Evolutionary conservation across 2,888 invertebrate genomes (phyloP), one percentile per base, ranked within the genome.

Genomic region (Odontothrips loti): DNA sequence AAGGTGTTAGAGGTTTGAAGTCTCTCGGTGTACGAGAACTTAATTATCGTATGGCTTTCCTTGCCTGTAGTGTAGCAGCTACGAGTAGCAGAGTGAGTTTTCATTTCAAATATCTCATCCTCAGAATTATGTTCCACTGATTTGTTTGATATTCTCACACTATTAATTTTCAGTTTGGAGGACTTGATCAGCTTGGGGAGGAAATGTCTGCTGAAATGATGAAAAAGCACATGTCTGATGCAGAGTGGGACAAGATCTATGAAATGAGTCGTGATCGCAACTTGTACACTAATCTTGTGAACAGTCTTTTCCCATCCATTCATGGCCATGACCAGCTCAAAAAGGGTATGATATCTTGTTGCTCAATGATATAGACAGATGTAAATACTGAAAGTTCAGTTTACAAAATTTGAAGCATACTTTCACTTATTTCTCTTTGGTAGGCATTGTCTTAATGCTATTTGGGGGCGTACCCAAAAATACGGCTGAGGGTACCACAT

Each of bases 301-400:
- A 92, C 81, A 95, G 96, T 86, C 89, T 99, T 79, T 99, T 99
- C 86, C 98, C 99, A 0, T 94, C 98, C 78, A 94, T 99, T 84
- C 97, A 98, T 86, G 99, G 98, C 0, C 97, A 96, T 87, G 98
- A 97, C 84, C 98, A 99, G 87, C 95, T 99, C 0, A 99, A 99
- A 87, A 86, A 90, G 85, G 92, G 92, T 85, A 81, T 80, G 79
- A 43, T 58, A 29, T 79, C 58, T 82, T 48, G 34, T 0, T n/a
- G 3, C 47, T 68, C 34, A 20, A 80, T 47, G 20, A 9, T n/a
- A n/a, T 23, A 11, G 9, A 20, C 29, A 20, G 20, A 2, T 2
- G n/a, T 29, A 4, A 79, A 27, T 34, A 79, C 20, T 29, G 9
- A 79, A 29, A 79, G 23, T 29, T 79, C 79, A 8, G 2, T 79